A percentile compares a stretch with the other conserved stretches of the same genome.
These are phyloP conservation scores for Oxycera nigricornis DNA, from an alignment of 2,888 invertebrate species.

Conservation along the genomic window DNA sequence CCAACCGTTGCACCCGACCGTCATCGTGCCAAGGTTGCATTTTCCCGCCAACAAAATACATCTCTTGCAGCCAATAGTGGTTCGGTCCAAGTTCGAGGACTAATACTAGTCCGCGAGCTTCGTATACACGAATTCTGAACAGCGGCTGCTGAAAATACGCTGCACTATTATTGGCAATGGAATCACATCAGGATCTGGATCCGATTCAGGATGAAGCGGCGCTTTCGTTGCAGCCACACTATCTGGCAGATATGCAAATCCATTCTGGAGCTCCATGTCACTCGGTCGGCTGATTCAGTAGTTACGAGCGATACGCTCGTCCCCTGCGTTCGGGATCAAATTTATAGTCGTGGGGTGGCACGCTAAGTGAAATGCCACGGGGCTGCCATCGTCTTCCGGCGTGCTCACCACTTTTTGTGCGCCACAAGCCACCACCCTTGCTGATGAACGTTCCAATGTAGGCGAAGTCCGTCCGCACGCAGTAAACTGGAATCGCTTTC, in stretches of 20 bases:
- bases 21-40: background rate
- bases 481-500: conserved; percentile 15
- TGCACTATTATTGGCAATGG: background rate
- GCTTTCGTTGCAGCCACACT: background rate
- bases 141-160: background rate
- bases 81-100: background rate
- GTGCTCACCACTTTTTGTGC: background rate
- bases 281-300: conserved; percentile 13
- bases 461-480: too few species aligned
- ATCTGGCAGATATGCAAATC: conserved; percentile 29
- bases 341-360: background rate
- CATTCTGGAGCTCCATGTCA: background rate
- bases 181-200: conserved; percentile 15
- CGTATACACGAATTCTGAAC: background rate
- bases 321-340: conserved; percentile 4
- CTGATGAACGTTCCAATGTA: background rate
- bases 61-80: background rate
- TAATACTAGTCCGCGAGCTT: too few species aligned
- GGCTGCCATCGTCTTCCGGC: background rate
- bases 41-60: background rate
- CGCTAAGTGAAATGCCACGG: conserved; percentile 24
- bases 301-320: conserved; percentile 1
- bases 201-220: background rate
- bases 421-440: background rate
- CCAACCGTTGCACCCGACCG: background rate